phyloP scores from a whole-genome alignment of 1,140 invertebrate species.

The Thaumetopoea pityocampa region DNA sequence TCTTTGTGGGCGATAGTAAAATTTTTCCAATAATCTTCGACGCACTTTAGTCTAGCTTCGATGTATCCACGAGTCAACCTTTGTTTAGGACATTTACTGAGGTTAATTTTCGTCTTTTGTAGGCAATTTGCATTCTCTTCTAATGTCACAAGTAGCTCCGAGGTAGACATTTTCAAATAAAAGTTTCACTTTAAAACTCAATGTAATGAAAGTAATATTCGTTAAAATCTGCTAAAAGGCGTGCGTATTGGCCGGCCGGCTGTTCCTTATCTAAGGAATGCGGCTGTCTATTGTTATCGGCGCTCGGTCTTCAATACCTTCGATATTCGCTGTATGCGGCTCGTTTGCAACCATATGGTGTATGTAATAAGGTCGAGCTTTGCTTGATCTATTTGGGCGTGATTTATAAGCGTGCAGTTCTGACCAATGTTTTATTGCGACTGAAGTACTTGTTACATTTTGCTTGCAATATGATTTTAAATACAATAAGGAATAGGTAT shows the following conservation, averaged over 20 bases:
- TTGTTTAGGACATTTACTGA: constrained; percentile 27
- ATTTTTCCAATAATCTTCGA: constrained; percentile 24
- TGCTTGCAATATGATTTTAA: no score
- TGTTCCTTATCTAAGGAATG: constrained; percentile 2
- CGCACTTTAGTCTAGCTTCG: constrained; percentile 15
- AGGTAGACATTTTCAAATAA: not conserved
- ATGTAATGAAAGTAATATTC: not conserved
- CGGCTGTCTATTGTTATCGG: no score
- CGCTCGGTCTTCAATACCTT: no score
- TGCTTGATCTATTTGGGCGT: no score
- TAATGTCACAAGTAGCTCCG: constrained; percentile 8
- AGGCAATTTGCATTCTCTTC: constrained; percentile 13
- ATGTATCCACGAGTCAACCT: constrained; percentile 25
- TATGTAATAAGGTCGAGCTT: no score
- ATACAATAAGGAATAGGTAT: no score
- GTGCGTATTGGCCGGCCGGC: not conserved
- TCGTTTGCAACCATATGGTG: no score
- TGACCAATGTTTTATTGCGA: no score
- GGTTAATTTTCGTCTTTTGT: constrained; percentile 23
- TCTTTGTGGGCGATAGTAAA: constrained; percentile 13
- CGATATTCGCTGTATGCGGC: no score
- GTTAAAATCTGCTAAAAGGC: not conserved
- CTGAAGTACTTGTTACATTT: no score
- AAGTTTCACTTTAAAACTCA: not conserved
- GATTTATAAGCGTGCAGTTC: no score